Base-by-base conservation (phyloP, 2,113 vertebrate species). In the Macquaria australasica region DNA sequence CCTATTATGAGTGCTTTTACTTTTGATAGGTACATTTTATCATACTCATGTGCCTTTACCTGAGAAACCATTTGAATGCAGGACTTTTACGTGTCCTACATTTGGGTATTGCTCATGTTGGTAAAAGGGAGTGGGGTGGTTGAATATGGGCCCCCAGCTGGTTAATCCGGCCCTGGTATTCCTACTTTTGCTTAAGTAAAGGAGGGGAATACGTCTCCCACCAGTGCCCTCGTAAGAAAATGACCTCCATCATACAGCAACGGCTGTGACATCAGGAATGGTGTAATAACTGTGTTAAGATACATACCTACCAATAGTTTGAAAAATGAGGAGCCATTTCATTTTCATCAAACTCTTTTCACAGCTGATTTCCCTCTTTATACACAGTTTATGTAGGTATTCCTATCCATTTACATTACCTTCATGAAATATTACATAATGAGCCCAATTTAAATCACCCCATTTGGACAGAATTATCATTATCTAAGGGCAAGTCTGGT, bases 371-470 rank as follows among this genome's bases (percentile, higher is more conserved):
- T 67, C 37, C 20, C 15, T 37, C 63, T 68, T 60, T 28, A 51
- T 15, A 48, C 45, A 62, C 16, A 18, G 28, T n/a, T 25, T 41
- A 31, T 56, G 31, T 58, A 48, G 3, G 8, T 39, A 45, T 34
- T 62, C 12, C 34, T 59, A 20, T 34, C 5, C 62, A 51, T 82
- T 39, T 71, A 34, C 6, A 64, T 48, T 31, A 28, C 20, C 25
- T 50, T 62, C 18, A 37, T 50, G 41, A 87, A 74, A 85, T 73
- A 64, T 75, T 41, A 72, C 37, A 74, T 45, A 73, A 60, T 78
- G 15, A 79, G 66, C 37, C 23, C 60, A 14, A 51, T 76, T 83
- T 45, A 79, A 83, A 79, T 23, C 0, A 39, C 20, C 31, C 21
- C 28, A 67, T 77, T 78, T 66, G 28, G 11, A 58, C 39, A 69